phyloP scores from a whole-genome alignment of 2,113 vertebrate species.

The Callipepla californica region DNA sequence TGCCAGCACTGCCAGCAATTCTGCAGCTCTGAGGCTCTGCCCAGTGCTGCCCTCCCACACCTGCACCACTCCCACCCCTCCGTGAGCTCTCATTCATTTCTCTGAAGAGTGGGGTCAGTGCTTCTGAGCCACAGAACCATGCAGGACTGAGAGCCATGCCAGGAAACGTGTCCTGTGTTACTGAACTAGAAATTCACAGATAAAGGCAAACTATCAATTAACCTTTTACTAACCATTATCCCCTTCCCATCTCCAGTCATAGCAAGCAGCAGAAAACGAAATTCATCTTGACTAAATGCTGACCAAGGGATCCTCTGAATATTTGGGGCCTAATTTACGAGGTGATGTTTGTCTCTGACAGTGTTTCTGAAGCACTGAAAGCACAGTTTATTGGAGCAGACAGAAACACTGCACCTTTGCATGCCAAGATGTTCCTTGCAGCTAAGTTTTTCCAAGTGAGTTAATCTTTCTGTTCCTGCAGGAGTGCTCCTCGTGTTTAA shows the following conservation, averaged over 20 bases:
- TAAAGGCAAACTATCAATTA: background rate
- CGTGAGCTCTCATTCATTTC: background rate
- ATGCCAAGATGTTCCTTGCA: constrained; percentile 29
- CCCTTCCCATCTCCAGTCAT: background rate
- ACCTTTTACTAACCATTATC: background rate
- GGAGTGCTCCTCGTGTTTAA: background rate
- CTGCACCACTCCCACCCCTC: background rate
- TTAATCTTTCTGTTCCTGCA: constrained; percentile 30
- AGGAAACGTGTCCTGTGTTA: background rate
- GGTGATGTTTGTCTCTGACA: background rate
- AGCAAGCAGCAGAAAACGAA: background rate
- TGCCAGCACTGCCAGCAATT: background rate
- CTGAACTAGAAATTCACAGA: background rate
- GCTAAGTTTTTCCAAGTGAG: constrained; percentile 31
- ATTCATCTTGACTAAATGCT: background rate
- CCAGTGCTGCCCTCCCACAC: background rate
- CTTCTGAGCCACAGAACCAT: background rate
- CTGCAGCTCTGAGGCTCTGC: background rate
- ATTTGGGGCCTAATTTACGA: background rate
- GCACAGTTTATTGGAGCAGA: background rate
- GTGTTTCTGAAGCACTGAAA: background rate
- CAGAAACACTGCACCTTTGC: constrained; percentile 13
- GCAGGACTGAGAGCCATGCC: background rate
- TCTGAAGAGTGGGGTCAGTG: background rate
- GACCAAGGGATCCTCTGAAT: background rate